Conservation (phyloP, 2,797 vertebrate species). For the Cottoperca gobio region DNA sequence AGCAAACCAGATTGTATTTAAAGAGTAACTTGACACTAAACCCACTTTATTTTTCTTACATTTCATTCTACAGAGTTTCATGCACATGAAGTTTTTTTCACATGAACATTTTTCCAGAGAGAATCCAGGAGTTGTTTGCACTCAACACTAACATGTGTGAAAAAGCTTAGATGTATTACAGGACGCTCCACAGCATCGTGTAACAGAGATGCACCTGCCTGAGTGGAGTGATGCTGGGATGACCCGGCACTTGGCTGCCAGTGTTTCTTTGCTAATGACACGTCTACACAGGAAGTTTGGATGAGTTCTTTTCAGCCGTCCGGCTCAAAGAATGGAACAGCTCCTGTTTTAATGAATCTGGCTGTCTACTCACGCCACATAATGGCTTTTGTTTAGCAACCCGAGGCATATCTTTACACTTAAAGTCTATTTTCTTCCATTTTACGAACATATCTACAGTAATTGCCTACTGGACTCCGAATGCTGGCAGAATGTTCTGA, state of each 20-base stretch:
- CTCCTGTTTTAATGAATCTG: neutral
- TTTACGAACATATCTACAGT: neutral
- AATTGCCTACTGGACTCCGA: neutral
- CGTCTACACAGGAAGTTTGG: neutral
- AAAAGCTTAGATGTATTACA: neutral
- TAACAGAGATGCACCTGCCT: neutral
- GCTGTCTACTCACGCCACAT: neutral
- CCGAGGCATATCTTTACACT: neutral
- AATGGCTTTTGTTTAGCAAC: neutral
- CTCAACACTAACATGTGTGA: neutral
- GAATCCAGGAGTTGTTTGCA: neutral
- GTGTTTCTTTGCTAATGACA: neutral
- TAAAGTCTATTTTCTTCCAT: neutral
- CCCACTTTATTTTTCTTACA: too few species aligned
- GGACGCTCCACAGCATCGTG: neutral
- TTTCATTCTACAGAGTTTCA: neutral
- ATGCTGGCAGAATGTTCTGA: neutral
- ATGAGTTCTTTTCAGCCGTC: neutral
- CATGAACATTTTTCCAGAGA: neutral
- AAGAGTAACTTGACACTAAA: too few species aligned
- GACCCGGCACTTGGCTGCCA: neutral
- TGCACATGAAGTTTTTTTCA: neutral
- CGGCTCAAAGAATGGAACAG: neutral
- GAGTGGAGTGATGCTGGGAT: neutral
- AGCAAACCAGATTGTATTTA: neutral